Percentiles rank a stretch among this genome's conserved stretches.
phyloP scores from a whole-genome alignment of 2,113 vertebrate species.

The Dicerorhinus sumatrensis region DNA sequence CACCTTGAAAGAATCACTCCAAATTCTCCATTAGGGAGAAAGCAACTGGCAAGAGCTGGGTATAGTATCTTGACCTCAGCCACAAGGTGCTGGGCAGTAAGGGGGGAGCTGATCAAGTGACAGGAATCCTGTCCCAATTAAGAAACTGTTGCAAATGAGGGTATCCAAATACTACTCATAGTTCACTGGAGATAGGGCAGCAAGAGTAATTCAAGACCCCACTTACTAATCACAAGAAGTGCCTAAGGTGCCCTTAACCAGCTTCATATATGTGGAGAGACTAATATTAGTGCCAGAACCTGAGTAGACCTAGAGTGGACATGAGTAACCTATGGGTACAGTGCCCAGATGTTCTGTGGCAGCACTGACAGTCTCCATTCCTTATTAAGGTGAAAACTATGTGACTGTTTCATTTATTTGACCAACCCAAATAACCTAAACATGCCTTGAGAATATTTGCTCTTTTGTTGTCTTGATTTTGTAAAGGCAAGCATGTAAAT shows the following conservation, averaged over 20 bases:
- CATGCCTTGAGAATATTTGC: not conserved
- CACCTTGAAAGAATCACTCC: not conserved
- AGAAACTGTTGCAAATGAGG: not conserved
- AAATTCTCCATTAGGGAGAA: not conserved
- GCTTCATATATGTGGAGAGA: not conserved
- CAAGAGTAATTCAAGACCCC: not conserved
- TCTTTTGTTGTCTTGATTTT: constrained; percentile 20
- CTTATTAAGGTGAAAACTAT: not conserved
- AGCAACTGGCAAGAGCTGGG: not conserved
- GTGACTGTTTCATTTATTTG: not conserved
- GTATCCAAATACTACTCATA: not conserved
- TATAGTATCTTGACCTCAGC: not conserved
- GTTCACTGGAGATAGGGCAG: not conserved
- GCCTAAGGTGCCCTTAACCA: not conserved
- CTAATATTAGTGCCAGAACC: not conserved
- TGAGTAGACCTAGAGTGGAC: not conserved
- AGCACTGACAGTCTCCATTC: not conserved
- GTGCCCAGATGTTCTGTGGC: not conserved
- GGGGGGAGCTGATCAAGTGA: not conserved
- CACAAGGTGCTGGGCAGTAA: not conserved
- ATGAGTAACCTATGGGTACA: not conserved
- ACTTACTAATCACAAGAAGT: not conserved
- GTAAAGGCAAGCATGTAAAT: not conserved
- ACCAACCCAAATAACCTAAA: not conserved
- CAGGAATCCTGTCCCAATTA: not conserved